Base-by-base conservation (phyloP, 37 sponge, comb jelly and placozoan genomes). In the Mnemiopsis leidyi region DNA sequence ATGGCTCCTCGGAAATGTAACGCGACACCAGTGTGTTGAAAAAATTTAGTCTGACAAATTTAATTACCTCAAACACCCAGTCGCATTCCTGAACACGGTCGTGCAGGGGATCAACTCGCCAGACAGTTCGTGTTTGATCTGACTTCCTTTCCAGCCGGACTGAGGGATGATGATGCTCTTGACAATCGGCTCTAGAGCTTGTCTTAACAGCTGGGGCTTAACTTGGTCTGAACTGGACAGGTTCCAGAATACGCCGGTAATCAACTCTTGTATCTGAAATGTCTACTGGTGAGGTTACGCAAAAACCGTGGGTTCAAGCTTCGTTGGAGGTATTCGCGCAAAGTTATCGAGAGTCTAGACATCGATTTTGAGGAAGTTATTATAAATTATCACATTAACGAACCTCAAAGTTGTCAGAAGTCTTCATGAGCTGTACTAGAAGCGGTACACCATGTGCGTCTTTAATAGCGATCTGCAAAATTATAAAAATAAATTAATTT, bases 221-320 rank as follows among this genome's bases (percentile, higher is more conserved):
- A 82, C 82, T 82, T 82, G 82, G 2, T 82, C 82, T 0, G 82
- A 82, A 37, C 82, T 82, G 82, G 98, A 96, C 29, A 96, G 93
- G 76, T 98, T 98, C 97, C 98, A 98, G 29, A 98, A 93, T 0
- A 98, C 95, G 1, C 95, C 92, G 28, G 96, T 96, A 24, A 96
- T 93, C 69, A 98, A 94, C 32, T 98, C 97, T 38, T 95, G 92
- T 24, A 96, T 92, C 93, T 96, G 95, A 0, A 95, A n/a, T n/a
- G n/a, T n/a, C n/a, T n/a, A n/a, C n/a, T n/a, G n/a, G n/a, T n/a
- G n/a, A n/a, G n/a, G n/a, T n/a, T n/a, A n/a, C n/a, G n/a, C n/a
- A n/a, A n/a, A n/a, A n/a, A n/a, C n/a, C n/a, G n/a, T n/a, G n/a
- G n/a, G n/a, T n/a, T n/a, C n/a, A n/a, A n/a, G n/a, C n/a, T n/a